A percentile compares a stretch with the other conserved stretches of the same genome.
Conservation (phyloP, 2,888 invertebrate species). For the Cabera pusaria region DNA sequence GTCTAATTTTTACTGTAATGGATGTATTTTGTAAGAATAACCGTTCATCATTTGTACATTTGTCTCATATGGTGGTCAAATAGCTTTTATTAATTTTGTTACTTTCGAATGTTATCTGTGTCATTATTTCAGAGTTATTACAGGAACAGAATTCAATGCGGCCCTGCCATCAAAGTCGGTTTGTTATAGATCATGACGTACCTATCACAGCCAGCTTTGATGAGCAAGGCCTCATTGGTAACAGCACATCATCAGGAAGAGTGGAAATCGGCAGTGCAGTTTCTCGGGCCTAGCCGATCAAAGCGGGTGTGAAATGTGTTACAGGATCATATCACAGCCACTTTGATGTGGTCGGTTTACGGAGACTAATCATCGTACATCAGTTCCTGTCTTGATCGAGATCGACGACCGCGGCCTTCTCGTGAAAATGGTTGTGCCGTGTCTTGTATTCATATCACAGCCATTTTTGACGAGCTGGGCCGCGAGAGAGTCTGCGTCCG, state of each 20-base stretch:
- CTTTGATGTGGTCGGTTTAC: constrained; percentile 95
- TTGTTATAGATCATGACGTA: constrained; percentile 88
- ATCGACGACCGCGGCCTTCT: constrained; percentile 53
- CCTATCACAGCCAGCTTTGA: constrained; percentile 98
- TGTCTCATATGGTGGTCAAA: too few species aligned
- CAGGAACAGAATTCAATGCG: constrained; percentile 53
- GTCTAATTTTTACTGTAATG: too few species aligned
- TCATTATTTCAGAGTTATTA: too few species aligned
- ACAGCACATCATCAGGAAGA: too few species aligned
- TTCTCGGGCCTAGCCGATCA: constrained; percentile 88
- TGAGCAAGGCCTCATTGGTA: constrained; percentile 88
- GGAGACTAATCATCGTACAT: constrained; percentile 42
- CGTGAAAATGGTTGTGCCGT: constrained; percentile 93
- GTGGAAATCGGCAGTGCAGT: too few species aligned
- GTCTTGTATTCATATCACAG: constrained; percentile 91
- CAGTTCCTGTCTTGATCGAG: not conserved
- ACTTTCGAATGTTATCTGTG: too few species aligned
- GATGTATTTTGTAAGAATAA: too few species aligned
- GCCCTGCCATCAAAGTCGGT: constrained; percentile 91
- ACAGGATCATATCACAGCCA: constrained; percentile 96
- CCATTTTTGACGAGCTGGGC: constrained; percentile 97
- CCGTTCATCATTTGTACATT: too few species aligned
- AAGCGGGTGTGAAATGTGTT: constrained; percentile 93
- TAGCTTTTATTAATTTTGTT: too few species aligned
- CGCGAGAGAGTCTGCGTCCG: constrained; percentile 47